Base-by-base conservation (phyloP, 2,113 vertebrate genomes). In the Panurus biarmicus region DNA sequence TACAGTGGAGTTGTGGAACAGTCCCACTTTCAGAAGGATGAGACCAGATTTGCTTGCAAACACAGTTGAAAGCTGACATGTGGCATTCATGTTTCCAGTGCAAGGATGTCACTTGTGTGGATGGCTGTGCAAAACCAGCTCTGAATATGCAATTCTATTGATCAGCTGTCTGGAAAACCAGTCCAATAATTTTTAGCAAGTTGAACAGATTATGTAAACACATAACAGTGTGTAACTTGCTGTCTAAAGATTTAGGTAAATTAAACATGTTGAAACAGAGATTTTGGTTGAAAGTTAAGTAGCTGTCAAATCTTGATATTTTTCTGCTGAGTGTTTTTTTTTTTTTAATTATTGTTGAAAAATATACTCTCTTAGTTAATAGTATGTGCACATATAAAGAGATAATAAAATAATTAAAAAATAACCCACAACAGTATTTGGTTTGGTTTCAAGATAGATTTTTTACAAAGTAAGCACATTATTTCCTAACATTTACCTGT, bases 131-230 rank as follows among this genome's bases (percentile, higher is more conserved):
- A 73, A 65, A 85, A 82, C 8, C 19, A 25, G n/a, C 56, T 83
- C 47, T 35, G 72, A 69, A 77, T 44, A 28, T 3, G 2, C 31
- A 85, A 7, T 58, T 85, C 12, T 33, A 60, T 85, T 62, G 75
- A 95, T 90, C 78, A 90, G 38, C 33, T 87, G 5, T 40, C 51
- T 90, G 56, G 42, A 81, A 91, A 91, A 87, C 36, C 56, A 60
- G 47, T 50, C 87, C 13, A 19, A 1, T 80, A 85, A 38, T 67
- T 93, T 89, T 76, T 85, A 74, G 67, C 48, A 80, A 45, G 64
- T 85, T 85, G 82, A 44, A 40, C 44, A 64, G 33, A 66, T 87
- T 48, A 29, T 72, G 45, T 89, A 65, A 92, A 83, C 42, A 44
- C 2, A 0, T 65, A 58, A 31, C 23, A 65, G 38, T 1, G 1